Evolutionary conservation across 2,888 invertebrate species (phyloP), one percentile per base, ranked within the genome.

Genomic region (Galerucella pusilla): DNA sequence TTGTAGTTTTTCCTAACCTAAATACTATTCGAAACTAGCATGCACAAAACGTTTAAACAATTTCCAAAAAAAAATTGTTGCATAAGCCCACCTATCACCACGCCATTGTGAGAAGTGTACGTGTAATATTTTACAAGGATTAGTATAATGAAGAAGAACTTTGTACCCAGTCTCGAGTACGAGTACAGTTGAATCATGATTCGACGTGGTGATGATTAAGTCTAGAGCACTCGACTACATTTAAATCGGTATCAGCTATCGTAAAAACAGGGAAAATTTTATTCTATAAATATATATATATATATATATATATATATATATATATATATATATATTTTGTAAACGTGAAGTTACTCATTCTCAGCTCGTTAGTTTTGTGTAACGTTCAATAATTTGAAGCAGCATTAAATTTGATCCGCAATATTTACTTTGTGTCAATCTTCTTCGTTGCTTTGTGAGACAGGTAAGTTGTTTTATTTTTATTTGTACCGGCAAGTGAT

Each of bases 261-360:
- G 45, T 59, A 28, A 9, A 70, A 20, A 45, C 2, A 7, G 20
- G 71, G 45, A 66, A 71, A 59, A 25, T 64, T 64, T 59, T 16
- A 57, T 66, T 72, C 72, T 67, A 72, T 72, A 72, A 72, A 72
- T 72, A 72, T 57, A 71, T 57, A 71, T 25, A 71, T 71, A n/a
- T 67, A 72, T 72, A 72, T 66, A 72, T 72, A 72, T 57, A 71
- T 67, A 72, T 72, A 72, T 66, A 72, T 72, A 72, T 57, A 71
- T 67, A 72, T 72, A 72, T 66, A 72, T 72, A 72, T 57, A 71
- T 57, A 71, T 25, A 71, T 71, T 16, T 28, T 16, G 63, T 49
- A 63, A 35, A 64, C 35, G 16, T 25, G 28, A 49, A 28, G 25
- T 49, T 20, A 11, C 11, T 14, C 70, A 70, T 69, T 69, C 61